Base-by-base conservation (phyloP, 2,888 invertebrate species). In the Calephelis perditalis region DNA sequence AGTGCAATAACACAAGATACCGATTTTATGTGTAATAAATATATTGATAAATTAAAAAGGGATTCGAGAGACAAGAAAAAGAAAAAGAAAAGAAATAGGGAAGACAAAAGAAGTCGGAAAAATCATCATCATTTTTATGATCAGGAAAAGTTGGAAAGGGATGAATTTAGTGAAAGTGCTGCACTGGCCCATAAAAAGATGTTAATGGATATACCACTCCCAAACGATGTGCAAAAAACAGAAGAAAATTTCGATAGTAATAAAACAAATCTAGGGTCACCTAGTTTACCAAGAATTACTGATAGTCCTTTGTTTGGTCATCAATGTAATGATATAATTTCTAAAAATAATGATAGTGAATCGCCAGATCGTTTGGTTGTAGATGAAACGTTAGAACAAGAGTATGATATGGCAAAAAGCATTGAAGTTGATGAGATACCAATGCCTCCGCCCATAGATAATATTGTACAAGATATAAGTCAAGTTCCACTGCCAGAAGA, bases 21-120 rank as follows among this genome's bases (percentile, higher is more conserved):
- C 49, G 37, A 65, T 12, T 58, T 67, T 47, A 58, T 63, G 26
- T 63, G 65, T 47, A 69, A 70, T 52, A 71, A 73, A 52, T 67
- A 68, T 15, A 65, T 62, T 75, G 81, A 71, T 74, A 91, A 72
- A 91, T 86, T 69, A 75, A 91, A 71, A 89, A 92, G 81, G 67
- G 93, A 95, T 67, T 88, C 89, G 59, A 95, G 94, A 75, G 96
- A 96, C 70, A 96, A 95, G 82, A 96, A 95, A 81, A 96, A 96
- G 84, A 96, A 96, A 79, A 94, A 96, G 71, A 96, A 96, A 79
- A 95, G 94, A 75, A 95, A 93, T 60, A 95, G 94, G 77, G 96
- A 96, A 71, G 96, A 96, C 65, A 92, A 93, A 67, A 93, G 94
- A 67, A 93, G 92, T 72, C 92, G 94, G 46, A 92, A 92, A 74